phyloP scores from a whole-genome alignment of 1,140 invertebrate genomes.

The Oncopeltus fasciatus region DNA sequence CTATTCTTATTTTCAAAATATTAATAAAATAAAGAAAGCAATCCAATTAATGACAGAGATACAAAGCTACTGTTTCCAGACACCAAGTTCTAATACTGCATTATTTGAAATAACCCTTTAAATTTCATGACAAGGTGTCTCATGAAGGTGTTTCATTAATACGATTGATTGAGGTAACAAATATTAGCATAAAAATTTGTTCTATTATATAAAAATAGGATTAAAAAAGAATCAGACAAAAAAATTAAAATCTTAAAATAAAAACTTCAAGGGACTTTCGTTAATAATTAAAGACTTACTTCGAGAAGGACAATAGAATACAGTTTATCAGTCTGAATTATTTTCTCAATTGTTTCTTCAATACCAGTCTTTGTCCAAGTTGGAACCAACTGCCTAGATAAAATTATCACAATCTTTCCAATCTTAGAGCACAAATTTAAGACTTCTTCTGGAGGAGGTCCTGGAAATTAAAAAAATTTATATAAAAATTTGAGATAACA shows the following conservation, averaged over 20 bases:
- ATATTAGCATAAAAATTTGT: too few species aligned
- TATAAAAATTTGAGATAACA: neutral
- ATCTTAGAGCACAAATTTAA: neutral
- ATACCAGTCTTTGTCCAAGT: conserved; percentile 5
- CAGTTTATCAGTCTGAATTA: neutral
- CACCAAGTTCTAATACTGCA: neutral
- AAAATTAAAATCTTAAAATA: too few species aligned
- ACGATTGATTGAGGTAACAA: too few species aligned
- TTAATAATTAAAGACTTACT: too few species aligned
- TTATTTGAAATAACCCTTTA: neutral
- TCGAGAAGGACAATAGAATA: conserved; percentile 6
- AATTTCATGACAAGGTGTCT: neutral
- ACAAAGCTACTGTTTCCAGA: neutral
- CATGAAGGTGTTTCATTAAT: neutral
- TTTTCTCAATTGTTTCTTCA: neutral
- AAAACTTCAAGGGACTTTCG: too few species aligned
- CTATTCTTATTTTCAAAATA: neutral
- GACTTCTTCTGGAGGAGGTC: conserved; percentile 5
- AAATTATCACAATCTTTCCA: conserved; percentile 9
- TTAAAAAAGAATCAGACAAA: too few species aligned
- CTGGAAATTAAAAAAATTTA: neutral
- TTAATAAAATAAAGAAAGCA: neutral
- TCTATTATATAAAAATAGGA: too few species aligned
- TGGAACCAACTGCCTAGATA: conserved; percentile 4
- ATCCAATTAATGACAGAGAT: neutral